Percentiles rank a stretch among this genome's conserved stretches.
Conservation (phyloP, 1,140 invertebrate genomes). For the Hermatobates lingyangjiaoensis region DNA sequence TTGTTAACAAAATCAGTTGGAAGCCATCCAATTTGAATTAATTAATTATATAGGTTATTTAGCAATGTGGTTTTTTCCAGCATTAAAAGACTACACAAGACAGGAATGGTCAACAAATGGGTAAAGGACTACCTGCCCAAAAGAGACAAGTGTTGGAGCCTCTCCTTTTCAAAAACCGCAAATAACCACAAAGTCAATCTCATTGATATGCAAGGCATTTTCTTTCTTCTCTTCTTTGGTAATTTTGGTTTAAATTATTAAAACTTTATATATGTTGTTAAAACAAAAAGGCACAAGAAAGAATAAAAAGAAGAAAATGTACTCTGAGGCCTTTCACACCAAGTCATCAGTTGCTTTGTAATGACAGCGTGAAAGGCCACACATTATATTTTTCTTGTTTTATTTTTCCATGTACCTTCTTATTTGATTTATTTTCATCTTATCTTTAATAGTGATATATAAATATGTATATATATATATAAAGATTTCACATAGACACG, state of each 20-base stretch:
- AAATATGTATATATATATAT: too few relatives aligned
- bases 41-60: too few relatives aligned
- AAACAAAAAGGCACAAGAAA: neutral
- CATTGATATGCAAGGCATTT: slow-evolving; percentile 76
- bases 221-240: slow-evolving; percentile 62
- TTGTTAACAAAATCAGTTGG: too few relatives aligned
- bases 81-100: slow-evolving; percentile 57
- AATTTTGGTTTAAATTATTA: slow-evolving; percentile 17
- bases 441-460: too few relatives aligned
- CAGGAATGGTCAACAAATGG: slow-evolving; percentile 71
- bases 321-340: neutral
- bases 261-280: neutral
- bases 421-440: slow-evolving; percentile 3
- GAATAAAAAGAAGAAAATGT: neutral
- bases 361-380: neutral
- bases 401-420: neutral
- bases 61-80: slow-evolving; percentile 28
- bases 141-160: slow-evolving; percentile 55
- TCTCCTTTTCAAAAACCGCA: slow-evolving; percentile 34
- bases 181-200: slow-evolving; percentile 69
- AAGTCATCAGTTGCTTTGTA: slow-evolving; percentile 1
- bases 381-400: slow-evolving; percentile 6
- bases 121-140: slow-evolving; percentile 50
- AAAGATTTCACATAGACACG: too few relatives aligned
- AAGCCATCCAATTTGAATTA: too few relatives aligned